Evolutionary conservation across 2,113 vertebrate genomes (phyloP).

Genomic region (Neoarius graeffei): DNA sequence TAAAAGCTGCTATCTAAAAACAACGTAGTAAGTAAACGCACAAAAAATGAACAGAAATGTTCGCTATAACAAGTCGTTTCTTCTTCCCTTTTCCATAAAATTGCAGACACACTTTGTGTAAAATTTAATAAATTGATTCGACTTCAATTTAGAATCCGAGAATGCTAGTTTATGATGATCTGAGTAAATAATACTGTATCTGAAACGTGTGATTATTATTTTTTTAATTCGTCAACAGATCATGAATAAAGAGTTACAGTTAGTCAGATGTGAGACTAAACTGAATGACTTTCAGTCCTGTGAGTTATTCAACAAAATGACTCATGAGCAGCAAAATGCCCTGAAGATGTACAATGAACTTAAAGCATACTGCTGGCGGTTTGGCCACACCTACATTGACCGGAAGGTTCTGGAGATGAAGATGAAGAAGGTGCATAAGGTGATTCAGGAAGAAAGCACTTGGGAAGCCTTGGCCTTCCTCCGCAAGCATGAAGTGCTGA

Average conservation of each 20-base stretch:
- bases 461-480: conserved; percentile 78
- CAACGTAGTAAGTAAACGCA: background rate
- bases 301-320: conserved; percentile 68
- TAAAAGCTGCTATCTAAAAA: background rate
- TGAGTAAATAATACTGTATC: background rate
- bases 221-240: conserved; percentile 64
- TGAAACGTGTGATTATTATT: background rate
- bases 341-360: conserved; percentile 72
- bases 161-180: background rate
- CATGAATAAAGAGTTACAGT: conserved; percentile 64
- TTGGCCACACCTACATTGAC: conserved; percentile 76
- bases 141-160: background rate
- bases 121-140: background rate
- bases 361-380: conserved; percentile 67
- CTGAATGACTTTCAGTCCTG: conserved; percentile 70
- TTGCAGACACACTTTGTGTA: background rate
- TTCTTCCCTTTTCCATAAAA: background rate
- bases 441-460: conserved; percentile 40
- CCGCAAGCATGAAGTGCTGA: conserved; percentile 67
- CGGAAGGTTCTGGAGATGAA: conserved; percentile 59
- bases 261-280: conserved; percentile 74
- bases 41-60: background rate
- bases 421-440: background rate
- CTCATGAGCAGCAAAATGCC: conserved; percentile 70
- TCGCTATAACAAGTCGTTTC: background rate